Percentiles rank a stretch among this genome's conserved stretches.
These are phyloP conservation scores for Platyscapa corneri DNA, from an alignment of 1,140 invertebrate genomes.

Conservation along the genomic window DNA sequence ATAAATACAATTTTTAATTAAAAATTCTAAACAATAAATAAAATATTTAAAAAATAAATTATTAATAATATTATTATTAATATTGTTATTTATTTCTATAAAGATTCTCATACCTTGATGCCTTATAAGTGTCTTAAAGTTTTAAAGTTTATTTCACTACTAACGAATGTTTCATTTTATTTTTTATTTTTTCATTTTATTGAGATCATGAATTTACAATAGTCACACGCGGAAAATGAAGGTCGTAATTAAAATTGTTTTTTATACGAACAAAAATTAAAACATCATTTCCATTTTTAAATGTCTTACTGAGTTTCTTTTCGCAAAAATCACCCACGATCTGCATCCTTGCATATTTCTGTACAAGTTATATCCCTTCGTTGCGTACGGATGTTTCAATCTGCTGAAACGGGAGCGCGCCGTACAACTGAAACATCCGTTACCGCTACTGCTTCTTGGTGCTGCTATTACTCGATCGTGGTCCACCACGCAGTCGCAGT, in stretches of 20 bases:
- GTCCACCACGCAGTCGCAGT: conserved; percentile 20
- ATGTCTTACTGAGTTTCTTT: not conserved
- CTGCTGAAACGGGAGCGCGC: not conserved
- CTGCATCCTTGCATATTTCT: not conserved
- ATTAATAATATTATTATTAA: too few species aligned
- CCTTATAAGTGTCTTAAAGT: not conserved
- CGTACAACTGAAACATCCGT: not conserved
- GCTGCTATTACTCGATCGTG: not conserved
- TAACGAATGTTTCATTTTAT: not conserved
- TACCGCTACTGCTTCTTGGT: not conserved
- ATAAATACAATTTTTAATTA: too few species aligned
- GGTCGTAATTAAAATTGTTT: not conserved
- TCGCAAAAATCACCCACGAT: not conserved
- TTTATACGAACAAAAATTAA: not conserved
- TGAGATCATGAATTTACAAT: not conserved
- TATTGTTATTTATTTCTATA: not conserved
- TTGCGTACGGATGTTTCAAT: not conserved
- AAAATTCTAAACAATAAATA: too few species aligned
- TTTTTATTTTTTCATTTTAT: not conserved
- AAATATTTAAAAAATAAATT: too few species aligned
- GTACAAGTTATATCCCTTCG: not conserved
- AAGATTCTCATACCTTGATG: not conserved
- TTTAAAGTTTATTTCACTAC: not conserved
- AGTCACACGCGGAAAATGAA: not conserved
- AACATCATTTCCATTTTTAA: not conserved